These are phyloP conservation scores for Kryphioiulus occultus DNA, from an alignment of 2,888 invertebrate genomes.

Conservation along the genomic window DNA sequence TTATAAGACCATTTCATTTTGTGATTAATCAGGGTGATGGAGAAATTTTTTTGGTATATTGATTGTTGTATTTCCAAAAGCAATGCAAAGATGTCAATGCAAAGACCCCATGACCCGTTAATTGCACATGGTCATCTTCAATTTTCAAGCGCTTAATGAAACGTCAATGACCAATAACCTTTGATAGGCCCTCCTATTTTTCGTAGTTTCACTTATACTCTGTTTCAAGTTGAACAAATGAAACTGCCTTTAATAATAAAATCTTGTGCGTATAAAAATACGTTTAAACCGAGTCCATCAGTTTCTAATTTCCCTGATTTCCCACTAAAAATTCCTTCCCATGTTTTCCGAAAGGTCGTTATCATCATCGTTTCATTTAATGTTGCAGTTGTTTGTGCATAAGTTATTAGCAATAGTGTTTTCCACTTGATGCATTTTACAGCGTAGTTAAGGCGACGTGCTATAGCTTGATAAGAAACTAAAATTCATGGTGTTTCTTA, in stretches of 20 bases:
- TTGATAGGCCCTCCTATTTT: no score
- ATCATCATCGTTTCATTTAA: not conserved
- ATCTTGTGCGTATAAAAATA: not conserved
- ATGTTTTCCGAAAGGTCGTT: not conserved
- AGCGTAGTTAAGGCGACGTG: not conserved
- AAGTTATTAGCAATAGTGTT: conserved; percentile 42
- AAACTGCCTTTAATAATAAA: not conserved
- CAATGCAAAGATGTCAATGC: no score
- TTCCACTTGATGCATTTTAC: not conserved
- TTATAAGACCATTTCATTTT: no score
- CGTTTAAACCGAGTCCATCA: not conserved
- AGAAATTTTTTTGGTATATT: no score
- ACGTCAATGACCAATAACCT: no score
- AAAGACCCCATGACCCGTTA: no score
- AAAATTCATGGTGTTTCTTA: conserved; percentile 37
- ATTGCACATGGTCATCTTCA: no score
- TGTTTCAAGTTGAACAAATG: not conserved
- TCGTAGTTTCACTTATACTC: not conserved
- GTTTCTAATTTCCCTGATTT: not conserved
- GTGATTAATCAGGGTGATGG: no score
- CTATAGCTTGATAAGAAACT: conserved; percentile 41
- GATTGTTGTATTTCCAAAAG: no score
- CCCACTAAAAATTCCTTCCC: not conserved
- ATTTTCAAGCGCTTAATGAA: no score
- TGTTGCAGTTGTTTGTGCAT: conserved; percentile 29